Conservation (phyloP, 2,797 vertebrate species). For the Tokudaia muenninki region DNA sequence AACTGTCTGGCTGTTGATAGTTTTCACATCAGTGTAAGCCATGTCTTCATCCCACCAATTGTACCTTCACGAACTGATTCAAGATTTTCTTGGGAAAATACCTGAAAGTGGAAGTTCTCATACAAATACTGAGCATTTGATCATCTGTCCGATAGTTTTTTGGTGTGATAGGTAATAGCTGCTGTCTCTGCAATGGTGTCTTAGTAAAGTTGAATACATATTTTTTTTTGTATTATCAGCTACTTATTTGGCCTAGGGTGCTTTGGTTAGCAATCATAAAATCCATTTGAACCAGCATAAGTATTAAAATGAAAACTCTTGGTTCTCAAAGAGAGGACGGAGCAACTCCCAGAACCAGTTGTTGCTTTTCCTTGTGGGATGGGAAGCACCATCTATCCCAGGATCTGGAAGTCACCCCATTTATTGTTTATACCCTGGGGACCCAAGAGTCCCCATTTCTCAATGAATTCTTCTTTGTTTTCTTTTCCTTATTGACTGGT, state of each 20-base stretch:
- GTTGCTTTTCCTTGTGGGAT: not conserved
- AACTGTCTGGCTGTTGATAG: not conserved
- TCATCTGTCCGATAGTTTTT: not conserved
- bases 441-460: not conserved
- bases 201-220: not conserved
- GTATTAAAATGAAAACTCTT: not conserved
- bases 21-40: not conserved
- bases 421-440: not conserved
- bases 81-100: slow-evolving; percentile 17
- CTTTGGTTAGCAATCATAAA: not conserved
- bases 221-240: not conserved
- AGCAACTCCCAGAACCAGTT: not conserved
- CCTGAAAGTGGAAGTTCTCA: not conserved
- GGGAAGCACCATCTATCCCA: rapidly evolving
- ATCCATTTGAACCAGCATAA: not conserved
- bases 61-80: not conserved
- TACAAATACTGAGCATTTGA: not conserved
- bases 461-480: not conserved
- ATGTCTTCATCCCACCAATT: not conserved
- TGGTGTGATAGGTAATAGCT: not conserved
- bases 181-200: not conserved
- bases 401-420: not conserved
- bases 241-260: not conserved
- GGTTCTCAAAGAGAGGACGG: not conserved
- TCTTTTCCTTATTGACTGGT: not conserved